Evolutionary conservation across 2,113 vertebrate species (phyloP).

Genomic region (Ameiurus melas): DNA sequence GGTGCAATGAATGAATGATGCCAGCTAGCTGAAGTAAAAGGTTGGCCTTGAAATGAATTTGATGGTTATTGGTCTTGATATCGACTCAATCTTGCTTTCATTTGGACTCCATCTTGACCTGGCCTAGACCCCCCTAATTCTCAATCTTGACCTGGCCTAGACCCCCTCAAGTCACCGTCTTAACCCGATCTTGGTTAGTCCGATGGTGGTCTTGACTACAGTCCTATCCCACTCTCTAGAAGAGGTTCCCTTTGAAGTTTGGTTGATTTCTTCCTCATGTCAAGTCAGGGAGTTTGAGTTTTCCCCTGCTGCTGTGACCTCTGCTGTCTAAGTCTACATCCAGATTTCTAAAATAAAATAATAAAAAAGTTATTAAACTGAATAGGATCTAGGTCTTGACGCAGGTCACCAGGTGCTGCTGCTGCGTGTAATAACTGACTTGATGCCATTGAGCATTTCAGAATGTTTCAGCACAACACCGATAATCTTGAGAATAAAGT

Average conservation of each 20-base stretch:
- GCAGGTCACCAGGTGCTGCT: background rate
- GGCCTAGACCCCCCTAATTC: background rate
- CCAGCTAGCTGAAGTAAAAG: background rate
- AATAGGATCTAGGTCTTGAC: background rate
- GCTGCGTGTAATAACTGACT: background rate
- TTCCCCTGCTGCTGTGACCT: background rate
- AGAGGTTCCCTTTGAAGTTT: no score
- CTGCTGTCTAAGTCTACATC: background rate
- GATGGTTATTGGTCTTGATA: background rate
- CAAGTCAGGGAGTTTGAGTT: background rate
- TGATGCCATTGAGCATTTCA: background rate
- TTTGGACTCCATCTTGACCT: background rate
- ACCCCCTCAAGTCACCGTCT: background rate
- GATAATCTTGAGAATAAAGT: background rate
- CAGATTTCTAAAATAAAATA: background rate
- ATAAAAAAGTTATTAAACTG: no score
- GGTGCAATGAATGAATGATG: background rate
- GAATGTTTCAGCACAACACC: background rate
- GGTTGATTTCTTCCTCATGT: no score
- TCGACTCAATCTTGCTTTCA: background rate
- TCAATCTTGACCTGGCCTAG: background rate
- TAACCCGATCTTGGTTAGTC: background rate
- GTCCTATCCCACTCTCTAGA: background rate
- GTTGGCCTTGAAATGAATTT: background rate
- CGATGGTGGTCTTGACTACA: background rate